A percentile compares a stretch with the other conserved stretches of the same genome.
These are phyloP conservation scores for Drosophila aff. DNA, from an alignment of 1,140 invertebrate genomes.

Conservation along the genomic window DNA sequence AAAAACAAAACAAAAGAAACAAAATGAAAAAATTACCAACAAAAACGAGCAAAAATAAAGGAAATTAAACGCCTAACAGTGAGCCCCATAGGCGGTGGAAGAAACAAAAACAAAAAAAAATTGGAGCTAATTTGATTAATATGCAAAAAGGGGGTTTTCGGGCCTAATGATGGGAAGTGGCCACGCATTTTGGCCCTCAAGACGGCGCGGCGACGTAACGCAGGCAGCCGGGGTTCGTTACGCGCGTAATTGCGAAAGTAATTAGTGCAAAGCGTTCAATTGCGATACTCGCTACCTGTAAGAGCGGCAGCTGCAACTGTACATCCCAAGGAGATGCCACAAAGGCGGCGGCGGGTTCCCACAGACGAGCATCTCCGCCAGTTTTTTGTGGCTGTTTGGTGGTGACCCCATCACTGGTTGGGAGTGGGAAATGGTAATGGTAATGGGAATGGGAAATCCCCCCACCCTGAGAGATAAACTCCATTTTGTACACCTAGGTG, in stretches of 20 bases:
- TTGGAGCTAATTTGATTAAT: slow-evolving; percentile 82
- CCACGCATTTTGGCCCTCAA: slow-evolving; percentile 73
- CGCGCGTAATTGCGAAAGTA: slow-evolving; percentile 78
- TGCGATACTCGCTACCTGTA: slow-evolving; percentile 39
- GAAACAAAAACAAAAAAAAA: slow-evolving; percentile 43
- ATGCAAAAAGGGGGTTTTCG: slow-evolving; percentile 40
- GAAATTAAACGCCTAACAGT: slow-evolving; percentile 64
- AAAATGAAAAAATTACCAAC: not conserved
- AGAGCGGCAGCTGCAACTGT: slow-evolving; percentile 24
- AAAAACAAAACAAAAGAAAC: too few relatives aligned
- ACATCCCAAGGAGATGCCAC: slow-evolving; percentile 4
- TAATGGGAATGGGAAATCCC: slow-evolving; percentile 2
- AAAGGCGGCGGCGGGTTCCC: slow-evolving; percentile 11
- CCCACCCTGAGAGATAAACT: not conserved
- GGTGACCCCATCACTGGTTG: slow-evolving; percentile 13
- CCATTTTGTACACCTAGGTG: slow-evolving; percentile 7
- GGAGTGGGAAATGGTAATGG: slow-evolving; percentile 1
- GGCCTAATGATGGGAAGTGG: slow-evolving; percentile 78
- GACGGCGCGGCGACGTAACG: slow-evolving; percentile 34
- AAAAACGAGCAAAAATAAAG: slow-evolving; percentile 28
- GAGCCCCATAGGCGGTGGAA: slow-evolving; percentile 41
- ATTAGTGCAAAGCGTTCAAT: slow-evolving; percentile 77
- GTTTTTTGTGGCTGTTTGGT: not conserved
- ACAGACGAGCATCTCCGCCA: slow-evolving; percentile 9
- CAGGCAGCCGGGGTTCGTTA: slow-evolving; percentile 56